Percentiles rank a stretch among this genome's conserved stretches.
Evolutionary conservation across 2,888 invertebrate species (phyloP).

Genomic region (Parasteatoda lunata): DNA sequence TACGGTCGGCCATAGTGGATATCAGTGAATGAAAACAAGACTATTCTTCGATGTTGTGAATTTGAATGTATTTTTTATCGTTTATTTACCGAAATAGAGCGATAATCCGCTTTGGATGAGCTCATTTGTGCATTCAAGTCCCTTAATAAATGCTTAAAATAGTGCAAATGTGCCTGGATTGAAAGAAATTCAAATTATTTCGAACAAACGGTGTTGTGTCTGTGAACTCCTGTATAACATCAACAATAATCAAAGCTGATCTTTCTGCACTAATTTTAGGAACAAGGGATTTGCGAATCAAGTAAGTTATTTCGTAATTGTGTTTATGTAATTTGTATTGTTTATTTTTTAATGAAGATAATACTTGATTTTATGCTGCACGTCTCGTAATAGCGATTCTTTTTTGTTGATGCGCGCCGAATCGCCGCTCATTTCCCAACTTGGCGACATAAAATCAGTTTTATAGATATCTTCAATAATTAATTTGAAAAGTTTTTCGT

Average conservation of each 20-base stretch:
- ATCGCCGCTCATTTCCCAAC: no score
- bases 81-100: slow-evolving; percentile 20
- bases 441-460: no score
- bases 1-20: slow-evolving; percentile 63
- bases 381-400: no score
- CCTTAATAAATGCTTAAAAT: slow-evolving; percentile 5
- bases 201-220: slow-evolving; percentile 56
- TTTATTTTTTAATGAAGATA: neutral
- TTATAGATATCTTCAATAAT: no score
- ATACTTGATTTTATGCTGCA: no score
- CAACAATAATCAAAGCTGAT: slow-evolving; percentile 31
- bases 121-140: slow-evolving; percentile 26
- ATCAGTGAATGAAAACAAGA: slow-evolving; percentile 64
- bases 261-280: slow-evolving; percentile 35
- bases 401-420: no score
- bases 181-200: slow-evolving; percentile 20
- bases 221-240: slow-evolving; percentile 38
- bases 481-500: no score
- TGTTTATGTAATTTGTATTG: neutral
- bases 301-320: slow-evolving; percentile 42
- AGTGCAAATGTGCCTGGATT: slow-evolving; percentile 8
- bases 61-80: neutral
- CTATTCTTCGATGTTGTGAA: slow-evolving; percentile 55
- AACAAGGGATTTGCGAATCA: slow-evolving; percentile 46
- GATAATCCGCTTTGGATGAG: slow-evolving; percentile 17